phyloP scores from a whole-genome alignment of 2,797 vertebrate species.

The Thaleichthys pacificus region DNA sequence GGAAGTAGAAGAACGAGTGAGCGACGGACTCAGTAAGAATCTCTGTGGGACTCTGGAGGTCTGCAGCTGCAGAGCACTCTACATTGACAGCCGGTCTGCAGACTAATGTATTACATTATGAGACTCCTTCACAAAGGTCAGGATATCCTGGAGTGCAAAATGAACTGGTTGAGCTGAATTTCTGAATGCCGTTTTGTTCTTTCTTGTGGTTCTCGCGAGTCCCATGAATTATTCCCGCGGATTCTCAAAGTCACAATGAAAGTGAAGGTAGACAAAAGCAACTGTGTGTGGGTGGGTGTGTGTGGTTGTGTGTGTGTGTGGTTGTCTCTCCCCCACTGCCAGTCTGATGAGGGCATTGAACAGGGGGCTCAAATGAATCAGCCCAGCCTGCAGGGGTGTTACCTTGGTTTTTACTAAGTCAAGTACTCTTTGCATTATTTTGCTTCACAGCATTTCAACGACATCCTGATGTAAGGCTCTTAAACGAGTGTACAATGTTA shows the following conservation, averaged over 20 bases:
- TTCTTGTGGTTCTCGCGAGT: slow-evolving; percentile 61
- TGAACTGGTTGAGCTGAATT: slow-evolving; percentile 42
- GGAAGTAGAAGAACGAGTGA: neutral
- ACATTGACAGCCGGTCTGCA: slow-evolving; percentile 53
- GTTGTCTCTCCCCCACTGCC: slow-evolving; percentile 8
- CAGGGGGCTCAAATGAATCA: slow-evolving; percentile 46
- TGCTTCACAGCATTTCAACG: slow-evolving; percentile 46
- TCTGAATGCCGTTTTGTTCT: slow-evolving; percentile 71
- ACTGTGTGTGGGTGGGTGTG: neutral
- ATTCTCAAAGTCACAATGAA: slow-evolving; percentile 79
- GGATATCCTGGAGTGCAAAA: slow-evolving; percentile 53
- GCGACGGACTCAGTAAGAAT: neutral
- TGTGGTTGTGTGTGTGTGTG: neutral
- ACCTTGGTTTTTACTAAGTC: slow-evolving; percentile 46
- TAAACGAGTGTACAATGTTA: slow-evolving; percentile 69
- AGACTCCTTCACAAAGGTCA: slow-evolving; percentile 44
- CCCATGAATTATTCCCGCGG: slow-evolving; percentile 78
- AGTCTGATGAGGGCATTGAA: slow-evolving; percentile 41
- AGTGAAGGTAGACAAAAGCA: slow-evolving; percentile 74
- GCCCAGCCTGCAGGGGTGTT: slow-evolving; percentile 47
- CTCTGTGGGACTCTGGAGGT: slow-evolving; percentile 31
- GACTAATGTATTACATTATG: slow-evolving; percentile 56
- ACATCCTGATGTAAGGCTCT: slow-evolving; percentile 43
- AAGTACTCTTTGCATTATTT: slow-evolving; percentile 45
- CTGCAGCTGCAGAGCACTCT: slow-evolving; percentile 53